A percentile compares a stretch with the other conserved stretches of the same genome.
Conservation (phyloP, 2,797 vertebrate genomes). For the Megaceryle alcyon region DNA sequence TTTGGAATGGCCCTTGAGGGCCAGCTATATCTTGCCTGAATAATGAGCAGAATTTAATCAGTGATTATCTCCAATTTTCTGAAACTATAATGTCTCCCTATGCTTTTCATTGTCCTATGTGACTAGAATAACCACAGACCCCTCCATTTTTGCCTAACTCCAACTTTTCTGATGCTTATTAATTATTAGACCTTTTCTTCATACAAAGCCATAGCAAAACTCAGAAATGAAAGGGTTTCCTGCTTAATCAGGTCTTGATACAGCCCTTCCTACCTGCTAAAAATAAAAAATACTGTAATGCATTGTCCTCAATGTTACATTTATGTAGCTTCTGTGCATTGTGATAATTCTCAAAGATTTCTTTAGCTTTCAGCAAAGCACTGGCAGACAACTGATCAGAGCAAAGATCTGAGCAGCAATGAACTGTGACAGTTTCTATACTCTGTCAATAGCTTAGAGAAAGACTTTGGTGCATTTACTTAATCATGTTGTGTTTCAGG, state of each 20-base stretch:
- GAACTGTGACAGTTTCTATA: not conserved
- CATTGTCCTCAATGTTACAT: not conserved
- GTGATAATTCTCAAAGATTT: not conserved
- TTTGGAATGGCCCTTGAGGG: not conserved
- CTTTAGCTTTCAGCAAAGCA: not conserved
- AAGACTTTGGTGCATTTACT: not conserved
- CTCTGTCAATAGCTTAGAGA: not conserved
- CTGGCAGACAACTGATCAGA: not conserved
- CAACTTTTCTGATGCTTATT: not conserved
- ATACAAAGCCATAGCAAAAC: not conserved
- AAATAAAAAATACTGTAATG: not conserved
- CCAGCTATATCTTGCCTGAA: not conserved
- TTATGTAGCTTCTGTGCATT: not conserved
- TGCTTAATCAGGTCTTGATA: not conserved
- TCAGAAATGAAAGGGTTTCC: not conserved
- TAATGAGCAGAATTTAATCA: not conserved
- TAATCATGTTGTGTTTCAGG: not conserved
- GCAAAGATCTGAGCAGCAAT: not conserved
- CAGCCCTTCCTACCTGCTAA: not conserved
- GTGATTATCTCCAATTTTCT: not conserved
- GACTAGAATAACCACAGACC: rapidly evolving
- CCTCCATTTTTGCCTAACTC: not conserved
- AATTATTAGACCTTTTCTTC: not conserved
- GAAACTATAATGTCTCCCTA: not conserved
- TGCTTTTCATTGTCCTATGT: not conserved